Percentiles rank a stretch among this genome's conserved stretches.
Conservation (phyloP, 2,888 invertebrate genomes). For the Tricholauxania praeusta region DNA sequence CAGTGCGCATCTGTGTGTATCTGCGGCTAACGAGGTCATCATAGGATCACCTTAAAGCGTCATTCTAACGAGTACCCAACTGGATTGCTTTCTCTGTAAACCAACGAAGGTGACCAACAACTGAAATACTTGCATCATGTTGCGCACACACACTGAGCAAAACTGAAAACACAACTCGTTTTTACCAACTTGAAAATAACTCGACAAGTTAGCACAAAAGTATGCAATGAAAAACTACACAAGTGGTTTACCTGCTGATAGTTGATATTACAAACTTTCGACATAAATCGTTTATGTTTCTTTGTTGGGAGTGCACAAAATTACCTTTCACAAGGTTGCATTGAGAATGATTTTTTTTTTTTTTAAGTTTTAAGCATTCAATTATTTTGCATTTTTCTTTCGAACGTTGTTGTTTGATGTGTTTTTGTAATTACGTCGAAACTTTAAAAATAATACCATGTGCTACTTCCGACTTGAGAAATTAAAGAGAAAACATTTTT, state of each 20-base stretch:
- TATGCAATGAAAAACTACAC: slow-evolving; percentile 21
- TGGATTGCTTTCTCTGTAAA: neutral
- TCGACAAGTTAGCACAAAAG: neutral
- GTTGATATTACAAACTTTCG: slow-evolving; percentile 10
- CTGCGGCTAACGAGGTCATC: neutral
- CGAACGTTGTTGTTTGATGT: too few relatives aligned
- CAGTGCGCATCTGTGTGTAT: neutral
- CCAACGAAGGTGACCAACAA: neutral
- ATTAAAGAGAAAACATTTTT: too few relatives aligned
- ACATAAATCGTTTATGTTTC: neutral
- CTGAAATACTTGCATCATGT: too few relatives aligned
- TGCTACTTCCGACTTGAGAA: too few relatives aligned
- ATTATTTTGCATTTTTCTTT: too few relatives aligned
- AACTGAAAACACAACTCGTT: neutral
- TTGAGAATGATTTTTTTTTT: too few relatives aligned
- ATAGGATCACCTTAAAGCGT: neutral
- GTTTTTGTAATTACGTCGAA: too few relatives aligned
- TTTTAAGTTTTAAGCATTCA: too few relatives aligned
- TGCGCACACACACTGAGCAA: too few relatives aligned
- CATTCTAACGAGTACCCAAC: slow-evolving; percentile 6
- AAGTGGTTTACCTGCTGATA: slow-evolving; percentile 21
- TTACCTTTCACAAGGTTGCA: too few relatives aligned
- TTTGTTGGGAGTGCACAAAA: neutral
- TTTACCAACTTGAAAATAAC: neutral
- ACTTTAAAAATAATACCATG: too few relatives aligned